Evolutionary conservation across 2,797 vertebrate genomes (phyloP).

Genomic region (Dryobates pubescens): DNA sequence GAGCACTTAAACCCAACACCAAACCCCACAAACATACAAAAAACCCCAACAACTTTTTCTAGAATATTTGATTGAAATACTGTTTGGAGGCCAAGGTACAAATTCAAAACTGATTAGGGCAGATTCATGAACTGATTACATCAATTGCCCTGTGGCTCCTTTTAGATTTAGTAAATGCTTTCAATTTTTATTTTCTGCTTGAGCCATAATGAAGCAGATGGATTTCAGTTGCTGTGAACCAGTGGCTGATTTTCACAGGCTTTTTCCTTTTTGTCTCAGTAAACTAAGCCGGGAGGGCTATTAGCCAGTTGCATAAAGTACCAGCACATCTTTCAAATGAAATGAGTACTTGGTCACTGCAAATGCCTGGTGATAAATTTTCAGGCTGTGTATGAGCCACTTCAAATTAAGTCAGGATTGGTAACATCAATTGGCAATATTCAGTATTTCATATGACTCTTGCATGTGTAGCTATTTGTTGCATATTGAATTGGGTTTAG

Average conservation of each 20-base stretch:
- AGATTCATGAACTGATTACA: constrained; percentile 10
- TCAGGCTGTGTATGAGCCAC: not conserved
- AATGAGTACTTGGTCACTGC: not conserved
- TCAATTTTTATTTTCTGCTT: not conserved
- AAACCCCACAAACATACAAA: too few species aligned
- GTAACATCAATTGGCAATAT: not conserved
- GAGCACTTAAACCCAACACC: too few species aligned
- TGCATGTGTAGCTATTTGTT: not conserved
- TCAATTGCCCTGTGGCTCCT: not conserved
- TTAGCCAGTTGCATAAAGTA: not conserved
- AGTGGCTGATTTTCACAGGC: not conserved
- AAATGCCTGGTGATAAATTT: not conserved
- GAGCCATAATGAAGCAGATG: not conserved
- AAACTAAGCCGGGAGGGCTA: not conserved
- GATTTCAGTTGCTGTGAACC: not conserved
- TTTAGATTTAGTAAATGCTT: not conserved
- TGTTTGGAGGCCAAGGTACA: not conserved
- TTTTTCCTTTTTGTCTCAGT: not conserved
- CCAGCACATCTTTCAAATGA: not conserved
- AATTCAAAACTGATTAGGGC: not conserved
- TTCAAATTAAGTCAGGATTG: not conserved
- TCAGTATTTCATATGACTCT: not conserved
- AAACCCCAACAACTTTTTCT: not conserved
- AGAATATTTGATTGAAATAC: not conserved
- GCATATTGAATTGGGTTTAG: not conserved